These are phyloP conservation scores for Ciconia nigra DNA, from an alignment of 2,797 vertebrate species.

Conservation along the genomic window DNA sequence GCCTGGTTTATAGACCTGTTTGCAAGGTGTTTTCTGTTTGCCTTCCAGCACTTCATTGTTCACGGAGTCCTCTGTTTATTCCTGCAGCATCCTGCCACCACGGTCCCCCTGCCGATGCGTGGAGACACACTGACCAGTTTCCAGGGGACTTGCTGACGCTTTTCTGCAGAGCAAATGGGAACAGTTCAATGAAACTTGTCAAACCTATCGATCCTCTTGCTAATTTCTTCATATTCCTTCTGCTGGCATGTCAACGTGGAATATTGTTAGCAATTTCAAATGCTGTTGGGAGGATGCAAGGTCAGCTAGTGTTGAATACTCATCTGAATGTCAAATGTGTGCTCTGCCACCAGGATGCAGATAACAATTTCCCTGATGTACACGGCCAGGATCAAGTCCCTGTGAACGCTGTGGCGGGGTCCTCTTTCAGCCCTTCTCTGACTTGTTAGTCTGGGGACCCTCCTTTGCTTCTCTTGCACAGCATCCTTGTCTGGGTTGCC, in stretches of 20 bases:
- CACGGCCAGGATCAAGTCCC: not conserved
- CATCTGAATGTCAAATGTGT: not conserved
- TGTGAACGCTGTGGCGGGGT: rapidly evolving
- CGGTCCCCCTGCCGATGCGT: rapidly evolving
- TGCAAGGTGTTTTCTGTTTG: not conserved
- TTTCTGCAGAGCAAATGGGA: not conserved
- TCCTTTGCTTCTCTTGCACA: not conserved
- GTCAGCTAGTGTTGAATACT: not conserved
- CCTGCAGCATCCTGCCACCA: not conserved
- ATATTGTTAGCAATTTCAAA: not conserved
- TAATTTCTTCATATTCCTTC: not conserved
- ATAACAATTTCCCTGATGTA: not conserved
- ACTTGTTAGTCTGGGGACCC: not conserved
- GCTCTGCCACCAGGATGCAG: not conserved
- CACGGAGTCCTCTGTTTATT: not conserved
- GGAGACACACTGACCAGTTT: not conserved
- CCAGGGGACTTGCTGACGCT: not conserved
- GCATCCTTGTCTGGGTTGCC: not conserved
- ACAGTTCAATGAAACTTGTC: not conserved
- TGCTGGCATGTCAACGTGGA: rapidly evolving
- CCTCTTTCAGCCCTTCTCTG: not conserved
- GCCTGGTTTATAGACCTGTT: not conserved
- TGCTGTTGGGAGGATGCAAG: not conserved
- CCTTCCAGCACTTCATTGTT: not conserved
- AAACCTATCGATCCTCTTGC: not conserved